Base-by-base conservation (phyloP, 2,797 vertebrate species). In the Chelon auratus region DNA sequence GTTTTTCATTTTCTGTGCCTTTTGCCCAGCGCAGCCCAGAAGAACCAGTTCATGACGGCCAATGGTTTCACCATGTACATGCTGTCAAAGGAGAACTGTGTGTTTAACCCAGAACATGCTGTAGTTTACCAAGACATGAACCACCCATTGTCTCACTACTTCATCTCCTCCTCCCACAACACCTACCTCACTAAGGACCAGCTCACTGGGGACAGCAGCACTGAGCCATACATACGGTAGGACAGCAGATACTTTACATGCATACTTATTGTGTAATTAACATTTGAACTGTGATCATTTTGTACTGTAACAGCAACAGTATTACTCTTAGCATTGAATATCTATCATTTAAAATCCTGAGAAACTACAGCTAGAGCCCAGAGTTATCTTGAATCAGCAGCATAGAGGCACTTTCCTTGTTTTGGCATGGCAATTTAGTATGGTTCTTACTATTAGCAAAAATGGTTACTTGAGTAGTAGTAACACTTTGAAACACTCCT, bases 1-100 rank as follows among this genome's bases (percentile, higher is more conserved):
- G 5, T 50, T 6, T 22, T 39, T 42, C 14, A 26, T 6, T 54
- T 1, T 79, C n/a, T 86, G 45, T 76, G 14, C 54, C 12, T 72
- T 86, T 75, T 84, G 74, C 61, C 77, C 52, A 30, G 53, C 80
- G 6, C 90, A 95, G 95, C 94, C 71, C 92, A 91, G 86, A 94
- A 83, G 81, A 94, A 95, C 86, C 91, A 94, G 60, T 92, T 97
- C 83, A 97, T 99, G 97, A 99, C 95, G 1, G 91, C 95, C 66
- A 98, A 99, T 0, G 98, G 98, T 17, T 99, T 99, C 93, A 96
- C 95, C 82, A 96, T 98, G 95, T 99, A 97, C 92, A 95, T 99
- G 90, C 89, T 98, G 72, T 99, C 98, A 0, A 94, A 95, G 0
- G 95, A 97, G 1, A 97, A 97, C 2, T 93, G 95, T 53, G 93